Evolutionary conservation across 2,888 invertebrate genomes (phyloP), one percentile per base, ranked within the genome.

Genomic region (Epinotia bilunana): DNA sequence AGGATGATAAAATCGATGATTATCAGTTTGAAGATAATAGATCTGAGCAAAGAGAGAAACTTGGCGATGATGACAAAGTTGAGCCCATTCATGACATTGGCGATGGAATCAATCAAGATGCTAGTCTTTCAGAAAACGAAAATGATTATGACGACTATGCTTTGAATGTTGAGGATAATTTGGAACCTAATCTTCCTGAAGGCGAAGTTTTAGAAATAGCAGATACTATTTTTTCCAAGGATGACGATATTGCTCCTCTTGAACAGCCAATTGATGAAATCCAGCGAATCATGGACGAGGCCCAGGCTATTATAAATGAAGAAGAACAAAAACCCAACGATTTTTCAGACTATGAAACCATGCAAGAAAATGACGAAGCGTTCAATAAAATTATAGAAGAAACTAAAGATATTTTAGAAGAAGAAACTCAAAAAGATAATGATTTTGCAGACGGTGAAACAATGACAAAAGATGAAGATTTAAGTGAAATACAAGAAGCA

Each of bases 21-120:
- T 91, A 91, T 72, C 89, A 87, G 69, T 79, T 88, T 33, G 92
- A 92, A 83, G 92, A 91, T 49, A 91, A 90, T 55, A 85, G 91
- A 71, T 85, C 83, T 43, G 82, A 80, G 43, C 65, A 76, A 11
- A 79, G 78, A 68, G 80, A 82, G 73, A 79, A 84, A n/a, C 55
- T 72, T 68, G 69, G 20, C 39, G 69, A 76, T 58, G 72, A 62
- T 1, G 53, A 60, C 9, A 65, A 65, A 16, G 39, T 43, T 11
- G 33, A 58, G n/a, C 18, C 57, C 2, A 33, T 62, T 3, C 69
- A 39, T 49, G 76, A 76, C n/a, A 61, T 62, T 53, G 71, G 70
- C 23, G 76, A 77, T 18, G 76, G 63, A 2, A 72, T 18, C 65
- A 70, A 68, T 11, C 43, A 60, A 11, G 64, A 68, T 9, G n/a